These are phyloP conservation scores for Geodia barretti DNA, from an alignment of 37 sponge, comb jelly and placozoan species.

Conservation along the genomic window DNA sequence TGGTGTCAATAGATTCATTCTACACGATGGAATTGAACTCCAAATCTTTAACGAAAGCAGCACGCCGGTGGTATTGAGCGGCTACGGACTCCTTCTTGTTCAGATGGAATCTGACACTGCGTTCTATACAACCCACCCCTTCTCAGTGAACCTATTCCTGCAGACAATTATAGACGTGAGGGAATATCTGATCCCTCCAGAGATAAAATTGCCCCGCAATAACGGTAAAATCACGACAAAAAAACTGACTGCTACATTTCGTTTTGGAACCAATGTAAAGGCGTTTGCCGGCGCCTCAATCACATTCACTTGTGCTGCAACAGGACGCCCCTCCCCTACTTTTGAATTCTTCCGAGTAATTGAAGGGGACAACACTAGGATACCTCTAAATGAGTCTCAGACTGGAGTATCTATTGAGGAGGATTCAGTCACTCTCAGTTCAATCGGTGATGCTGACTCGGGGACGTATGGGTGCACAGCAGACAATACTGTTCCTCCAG, in stretches of 20 bases:
- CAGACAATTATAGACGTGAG: neutral
- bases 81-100: constrained; percentile 8
- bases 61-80: neutral
- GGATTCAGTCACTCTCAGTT: neutral
- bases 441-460: neutral
- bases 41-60: neutral
- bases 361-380: neutral
- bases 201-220: neutral
- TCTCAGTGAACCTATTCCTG: neutral
- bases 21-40: neutral
- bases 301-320: neutral
- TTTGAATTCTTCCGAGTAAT: neutral
- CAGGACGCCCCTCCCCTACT: neutral
- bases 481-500: neutral
- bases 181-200: neutral
- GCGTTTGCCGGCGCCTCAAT: constrained; percentile 31
- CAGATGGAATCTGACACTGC: neutral
- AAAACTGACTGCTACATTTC: neutral
- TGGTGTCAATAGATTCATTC: neutral
- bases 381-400: neutral
- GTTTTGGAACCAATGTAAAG: constrained; percentile 17
- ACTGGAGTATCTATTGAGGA: neutral
- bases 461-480: neutral
- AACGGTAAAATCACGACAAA: neutral
- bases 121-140: neutral